Evolutionary conservation across 1,140 invertebrate species (phyloP).

Genomic region (Kradibia gibbosae): DNA sequence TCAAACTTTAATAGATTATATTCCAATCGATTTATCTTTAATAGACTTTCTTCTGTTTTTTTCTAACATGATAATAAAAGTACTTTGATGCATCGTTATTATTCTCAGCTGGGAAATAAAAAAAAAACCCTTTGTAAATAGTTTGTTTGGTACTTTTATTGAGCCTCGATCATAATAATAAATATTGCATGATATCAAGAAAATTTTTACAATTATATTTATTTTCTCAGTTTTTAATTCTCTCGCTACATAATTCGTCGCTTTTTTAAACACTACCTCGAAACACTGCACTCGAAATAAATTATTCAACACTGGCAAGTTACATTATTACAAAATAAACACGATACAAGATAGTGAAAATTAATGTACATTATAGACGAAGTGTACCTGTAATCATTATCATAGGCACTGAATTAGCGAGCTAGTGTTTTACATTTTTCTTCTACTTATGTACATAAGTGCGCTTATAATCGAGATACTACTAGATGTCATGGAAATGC

Average conservation of each 20-base stretch:
- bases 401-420: constrained; percentile 48
- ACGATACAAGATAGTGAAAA: background rate
- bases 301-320: constrained; percentile 43
- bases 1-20: constrained; percentile 28
- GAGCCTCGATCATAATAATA: constrained; percentile 43
- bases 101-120: background rate
- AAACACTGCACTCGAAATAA: constrained; percentile 29
- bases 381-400: constrained; percentile 17
- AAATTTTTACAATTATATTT: constrained; percentile 35
- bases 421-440: constrained; percentile 35
- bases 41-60: background rate
- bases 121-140: constrained; percentile 24
- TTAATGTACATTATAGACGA: constrained; percentile 17
- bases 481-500: constrained; percentile 36
- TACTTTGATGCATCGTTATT: background rate
- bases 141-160: constrained; percentile 45
- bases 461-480: constrained; percentile 15
- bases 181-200: constrained; percentile 46
- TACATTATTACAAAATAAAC: constrained; percentile 5
- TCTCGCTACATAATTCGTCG: constrained; percentile 26
- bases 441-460: constrained; percentile 26
- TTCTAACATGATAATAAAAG: background rate
- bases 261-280: constrained; percentile 12
- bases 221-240: constrained; percentile 33
- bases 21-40: constrained; percentile 19